These are phyloP conservation scores for Esox niger DNA, from an alignment of 2,113 vertebrate genomes.

Conservation along the genomic window DNA sequence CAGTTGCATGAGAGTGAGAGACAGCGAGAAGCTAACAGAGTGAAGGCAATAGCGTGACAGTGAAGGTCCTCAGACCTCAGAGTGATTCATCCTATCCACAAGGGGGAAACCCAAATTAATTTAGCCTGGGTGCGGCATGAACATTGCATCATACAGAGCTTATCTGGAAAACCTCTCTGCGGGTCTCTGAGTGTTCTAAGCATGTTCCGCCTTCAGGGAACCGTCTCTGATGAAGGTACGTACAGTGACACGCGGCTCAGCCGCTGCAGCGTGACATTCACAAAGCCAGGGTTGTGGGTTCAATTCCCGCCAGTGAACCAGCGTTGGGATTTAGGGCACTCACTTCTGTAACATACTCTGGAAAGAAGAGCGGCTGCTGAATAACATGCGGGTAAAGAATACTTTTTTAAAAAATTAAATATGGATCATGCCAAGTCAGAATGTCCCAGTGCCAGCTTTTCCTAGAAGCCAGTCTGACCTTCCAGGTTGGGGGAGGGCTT, in stretches of 20 bases:
- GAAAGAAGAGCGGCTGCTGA: too few relatives aligned
- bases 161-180: background rate
- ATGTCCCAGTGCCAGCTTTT: background rate
- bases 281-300: too few relatives aligned
- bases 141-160: constrained; percentile 33
- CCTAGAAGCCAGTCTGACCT: background rate
- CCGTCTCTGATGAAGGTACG: constrained; percentile 9
- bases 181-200: constrained; percentile 6
- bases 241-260: too few relatives aligned
- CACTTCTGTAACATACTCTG: too few relatives aligned
- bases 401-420: too few relatives aligned
- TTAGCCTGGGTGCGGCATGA: constrained; percentile 42
- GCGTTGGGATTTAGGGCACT: too few relatives aligned
- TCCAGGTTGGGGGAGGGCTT: background rate
- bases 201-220: background rate
- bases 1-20: background rate
- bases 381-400: too few relatives aligned
- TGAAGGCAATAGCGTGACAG: constrained; percentile 5
- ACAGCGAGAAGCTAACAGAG: background rate
- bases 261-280: too few relatives aligned
- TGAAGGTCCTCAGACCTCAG: constrained; percentile 40
- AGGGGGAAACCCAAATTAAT: constrained; percentile 64
- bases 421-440: background rate
- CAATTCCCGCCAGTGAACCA: too few relatives aligned
- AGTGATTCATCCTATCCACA: constrained; percentile 59